phyloP scores from a whole-genome alignment of 2,888 invertebrate species.

The Papilio elwesi region DNA sequence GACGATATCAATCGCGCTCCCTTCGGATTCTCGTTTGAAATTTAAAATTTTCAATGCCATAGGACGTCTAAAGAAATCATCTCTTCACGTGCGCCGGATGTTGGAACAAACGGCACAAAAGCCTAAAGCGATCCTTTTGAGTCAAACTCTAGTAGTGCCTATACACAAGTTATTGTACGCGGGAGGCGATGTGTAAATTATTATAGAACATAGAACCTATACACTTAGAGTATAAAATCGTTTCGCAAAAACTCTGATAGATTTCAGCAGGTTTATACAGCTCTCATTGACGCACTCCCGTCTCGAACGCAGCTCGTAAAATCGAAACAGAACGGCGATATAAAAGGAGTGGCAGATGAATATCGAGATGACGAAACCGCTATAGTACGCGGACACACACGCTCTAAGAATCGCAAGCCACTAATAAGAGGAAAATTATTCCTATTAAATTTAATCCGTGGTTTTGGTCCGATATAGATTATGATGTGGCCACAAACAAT shows the following conservation, averaged over 20 bases:
- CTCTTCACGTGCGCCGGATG: slow-evolving; percentile 79
- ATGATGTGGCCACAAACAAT: not conserved
- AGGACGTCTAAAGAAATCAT: slow-evolving; percentile 57
- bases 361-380: slow-evolving; percentile 76
- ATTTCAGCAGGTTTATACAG: slow-evolving; percentile 55
- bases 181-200: slow-evolving; percentile 39
- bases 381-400: slow-evolving; percentile 65
- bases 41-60: slow-evolving; percentile 63
- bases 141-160: slow-evolving; percentile 68
- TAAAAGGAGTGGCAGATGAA: slow-evolving; percentile 76
- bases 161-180: slow-evolving; percentile 69
- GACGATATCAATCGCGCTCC: slow-evolving; percentile 49
- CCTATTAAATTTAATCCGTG: not conserved
- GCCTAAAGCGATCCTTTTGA: slow-evolving; percentile 68
- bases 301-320: slow-evolving; percentile 73
- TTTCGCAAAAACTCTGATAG: slow-evolving; percentile 51
- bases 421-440: not conserved
- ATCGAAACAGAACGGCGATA: slow-evolving; percentile 74
- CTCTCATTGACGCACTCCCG: slow-evolving; percentile 65
- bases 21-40: slow-evolving; percentile 42
- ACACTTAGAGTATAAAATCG: slow-evolving; percentile 54
- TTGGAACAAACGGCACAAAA: slow-evolving; percentile 68
- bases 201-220: slow-evolving; percentile 44
- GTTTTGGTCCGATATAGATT: not conserved
- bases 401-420: slow-evolving; percentile 1